Evolutionary conservation across 2,797 vertebrate species (phyloP).

Genomic region (Smutsia temminckii): DNA sequence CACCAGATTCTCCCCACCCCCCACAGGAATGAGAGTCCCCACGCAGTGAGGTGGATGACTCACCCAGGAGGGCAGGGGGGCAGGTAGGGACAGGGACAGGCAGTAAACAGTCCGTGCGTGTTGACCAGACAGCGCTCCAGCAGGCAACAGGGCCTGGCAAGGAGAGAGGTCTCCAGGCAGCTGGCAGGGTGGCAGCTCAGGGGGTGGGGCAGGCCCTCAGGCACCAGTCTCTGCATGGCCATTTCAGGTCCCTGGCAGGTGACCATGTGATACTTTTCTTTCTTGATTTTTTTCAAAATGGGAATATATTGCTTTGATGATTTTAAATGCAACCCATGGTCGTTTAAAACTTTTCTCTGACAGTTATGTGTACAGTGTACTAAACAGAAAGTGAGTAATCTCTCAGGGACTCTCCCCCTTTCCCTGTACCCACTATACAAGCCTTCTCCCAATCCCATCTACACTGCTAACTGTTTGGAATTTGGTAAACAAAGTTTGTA

Average conservation of each 20-base stretch:
- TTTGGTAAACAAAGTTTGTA: no score
- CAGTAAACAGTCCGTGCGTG: conserved; percentile 46
- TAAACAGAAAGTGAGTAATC: not conserved
- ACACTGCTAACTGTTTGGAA: not conserved
- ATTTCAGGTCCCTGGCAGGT: not conserved
- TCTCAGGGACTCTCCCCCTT: not conserved
- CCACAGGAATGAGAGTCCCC: not conserved
- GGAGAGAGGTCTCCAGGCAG: not conserved
- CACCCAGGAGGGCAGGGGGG: not conserved
- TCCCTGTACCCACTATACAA: not conserved
- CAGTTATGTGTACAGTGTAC: not conserved
- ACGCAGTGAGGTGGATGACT: conserved; percentile 59
- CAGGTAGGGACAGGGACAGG: not conserved
- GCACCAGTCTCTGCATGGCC: not conserved
- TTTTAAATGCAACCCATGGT: not conserved
- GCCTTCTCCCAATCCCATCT: no score
- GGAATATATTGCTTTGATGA: not conserved
- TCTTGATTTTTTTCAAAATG: not conserved
- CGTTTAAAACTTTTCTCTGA: not conserved
- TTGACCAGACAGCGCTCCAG: conserved; percentile 54
- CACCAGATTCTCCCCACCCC: not conserved
- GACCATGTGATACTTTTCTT: not conserved
- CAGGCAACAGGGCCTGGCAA: not conserved
- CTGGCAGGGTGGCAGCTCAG: not conserved
- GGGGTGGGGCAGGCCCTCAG: not conserved